A percentile compares a stretch with the other conserved stretches of the same genome.
These are phyloP conservation scores for Ambastaia sidthimunki DNA, from an alignment of 2,797 vertebrate genomes.

Conservation along the genomic window DNA sequence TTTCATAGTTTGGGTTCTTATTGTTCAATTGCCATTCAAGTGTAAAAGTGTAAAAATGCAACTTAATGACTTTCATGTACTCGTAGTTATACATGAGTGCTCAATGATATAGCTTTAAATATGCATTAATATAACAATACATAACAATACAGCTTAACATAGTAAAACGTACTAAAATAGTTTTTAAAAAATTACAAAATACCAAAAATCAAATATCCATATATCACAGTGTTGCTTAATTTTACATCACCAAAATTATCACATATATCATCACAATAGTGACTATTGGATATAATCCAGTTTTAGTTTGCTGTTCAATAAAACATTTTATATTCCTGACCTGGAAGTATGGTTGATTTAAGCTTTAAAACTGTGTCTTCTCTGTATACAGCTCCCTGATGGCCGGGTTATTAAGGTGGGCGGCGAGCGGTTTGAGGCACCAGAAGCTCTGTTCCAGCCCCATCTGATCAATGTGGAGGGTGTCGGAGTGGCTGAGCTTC, in stretches of 20 bases:
- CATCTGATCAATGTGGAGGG: constrained; percentile 99
- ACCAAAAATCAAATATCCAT: too few species aligned
- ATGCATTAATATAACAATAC: neutral
- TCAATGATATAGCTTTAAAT: neutral
- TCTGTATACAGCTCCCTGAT: constrained; percentile 87
- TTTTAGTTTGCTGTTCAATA: neutral
- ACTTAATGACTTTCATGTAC: neutral
- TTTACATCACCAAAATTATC: neutral
- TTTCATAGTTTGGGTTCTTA: neutral
- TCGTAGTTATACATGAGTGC: neutral
- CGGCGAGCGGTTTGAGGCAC: constrained; percentile 96
- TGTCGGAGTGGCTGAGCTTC: constrained; percentile 95
- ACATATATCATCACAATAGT: too few species aligned
- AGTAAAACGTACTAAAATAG: too few species aligned
- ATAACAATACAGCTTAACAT: neutral
- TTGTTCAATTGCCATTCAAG: neutral
- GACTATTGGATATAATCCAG: too few species aligned
- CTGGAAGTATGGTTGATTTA: neutral
- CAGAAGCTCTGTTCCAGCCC: constrained; percentile 97
- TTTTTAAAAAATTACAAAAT: neutral
- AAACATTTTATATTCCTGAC: constrained; percentile 46
- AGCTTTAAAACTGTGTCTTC: neutral
- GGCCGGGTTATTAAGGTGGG: constrained; percentile 98
- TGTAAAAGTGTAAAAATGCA: neutral
- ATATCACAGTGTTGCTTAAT: neutral